These are phyloP conservation scores for Hippoglossus hippoglossus DNA, from an alignment of 2,797 vertebrate species.

Conservation along the genomic window DNA sequence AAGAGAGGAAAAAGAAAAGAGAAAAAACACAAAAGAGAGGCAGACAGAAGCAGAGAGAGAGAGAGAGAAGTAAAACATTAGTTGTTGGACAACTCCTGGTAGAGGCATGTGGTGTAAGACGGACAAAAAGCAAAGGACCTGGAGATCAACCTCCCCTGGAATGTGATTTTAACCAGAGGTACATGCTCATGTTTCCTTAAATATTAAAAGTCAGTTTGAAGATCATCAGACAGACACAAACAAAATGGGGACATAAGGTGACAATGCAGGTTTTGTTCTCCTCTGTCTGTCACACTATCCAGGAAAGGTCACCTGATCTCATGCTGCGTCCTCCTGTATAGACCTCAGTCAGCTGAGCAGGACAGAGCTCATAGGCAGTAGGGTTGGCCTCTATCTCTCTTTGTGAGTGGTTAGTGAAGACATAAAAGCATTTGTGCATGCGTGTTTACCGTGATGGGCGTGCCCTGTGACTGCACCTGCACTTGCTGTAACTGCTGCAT, in stretches of 20 bases:
- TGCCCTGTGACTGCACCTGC: conserved; percentile 88
- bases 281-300: conserved; percentile 58
- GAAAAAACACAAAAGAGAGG: neutral
- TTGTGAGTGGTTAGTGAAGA: conserved; percentile 27
- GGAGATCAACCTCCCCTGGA: conserved; percentile 25
- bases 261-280: conserved; percentile 51
- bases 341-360: conserved; percentile 53
- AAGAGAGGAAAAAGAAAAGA: neutral
- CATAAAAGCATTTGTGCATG: conserved; percentile 47
- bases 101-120: conserved; percentile 25
- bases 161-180: conserved; percentile 14
- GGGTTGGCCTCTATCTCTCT: neutral
- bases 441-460: conserved; percentile 88
- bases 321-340: conserved; percentile 34
- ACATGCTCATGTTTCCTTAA: conserved; percentile 17
- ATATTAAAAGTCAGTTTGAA: conserved; percentile 24
- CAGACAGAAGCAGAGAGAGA: conserved; percentile 6
- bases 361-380: conserved; percentile 7
- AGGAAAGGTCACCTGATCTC: conserved; percentile 65
- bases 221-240: conserved; percentile 29
- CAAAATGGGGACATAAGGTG: conserved; percentile 26
- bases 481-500: conserved; percentile 90
- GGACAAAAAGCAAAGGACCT: conserved; percentile 16
- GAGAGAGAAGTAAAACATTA: conserved; percentile 7
- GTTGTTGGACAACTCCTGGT: neutral